These are phyloP conservation scores for Epinotia bilunana DNA, from an alignment of 2,888 invertebrate genomes.

Conservation along the genomic window DNA sequence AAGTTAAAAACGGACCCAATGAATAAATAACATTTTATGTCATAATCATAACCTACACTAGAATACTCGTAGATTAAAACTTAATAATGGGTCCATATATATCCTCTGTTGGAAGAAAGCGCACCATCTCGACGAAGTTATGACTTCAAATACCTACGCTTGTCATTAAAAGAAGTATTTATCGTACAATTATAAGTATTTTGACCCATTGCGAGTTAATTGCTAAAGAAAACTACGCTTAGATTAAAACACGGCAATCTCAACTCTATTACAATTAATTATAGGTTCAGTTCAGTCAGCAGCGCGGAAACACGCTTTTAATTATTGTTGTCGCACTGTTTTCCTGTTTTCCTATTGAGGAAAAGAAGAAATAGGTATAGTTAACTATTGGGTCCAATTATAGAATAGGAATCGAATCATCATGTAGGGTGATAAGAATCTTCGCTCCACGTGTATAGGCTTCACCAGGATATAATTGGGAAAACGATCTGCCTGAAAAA, in stretches of 20 bases:
- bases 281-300: constrained; percentile 20
- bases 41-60: not conserved
- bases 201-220: constrained; percentile 33
- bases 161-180: constrained; percentile 27
- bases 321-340: constrained; percentile 9
- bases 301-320: constrained; percentile 8
- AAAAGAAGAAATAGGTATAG: constrained; percentile 21
- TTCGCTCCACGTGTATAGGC: not conserved
- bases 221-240: constrained; percentile 11
- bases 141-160: not conserved
- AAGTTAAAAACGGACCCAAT: not conserved
- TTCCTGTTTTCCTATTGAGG: constrained; percentile 23
- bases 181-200: constrained; percentile 39
- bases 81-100: constrained; percentile 1
- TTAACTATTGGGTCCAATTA: constrained; percentile 6
- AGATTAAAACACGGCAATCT: constrained; percentile 9
- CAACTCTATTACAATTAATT: constrained; percentile 13
- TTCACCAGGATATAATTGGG: not conserved
- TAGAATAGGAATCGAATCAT: not conserved
- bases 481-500: not conserved
- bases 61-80: not conserved
- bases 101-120: constrained; percentile 24
- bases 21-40: not conserved
- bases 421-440: not conserved
- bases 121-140: constrained; percentile 1